A percentile compares a stretch with the other conserved stretches of the same genome.
Evolutionary conservation across 2,113 vertebrate species (phyloP).

Genomic region (Anser cygnoides): DNA sequence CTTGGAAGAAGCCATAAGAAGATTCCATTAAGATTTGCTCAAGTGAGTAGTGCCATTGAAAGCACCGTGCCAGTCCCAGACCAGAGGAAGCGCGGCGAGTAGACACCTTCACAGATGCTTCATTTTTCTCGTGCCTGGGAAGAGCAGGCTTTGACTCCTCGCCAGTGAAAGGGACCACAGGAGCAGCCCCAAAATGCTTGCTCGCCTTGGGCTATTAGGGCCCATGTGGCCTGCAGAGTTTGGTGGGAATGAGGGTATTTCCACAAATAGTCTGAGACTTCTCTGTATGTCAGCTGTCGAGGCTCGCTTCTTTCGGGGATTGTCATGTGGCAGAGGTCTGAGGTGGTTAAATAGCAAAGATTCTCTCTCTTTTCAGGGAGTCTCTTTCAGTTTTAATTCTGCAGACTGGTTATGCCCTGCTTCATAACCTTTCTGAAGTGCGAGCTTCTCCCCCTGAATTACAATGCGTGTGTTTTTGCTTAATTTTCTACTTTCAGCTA

Average conservation of each 20-base stretch:
- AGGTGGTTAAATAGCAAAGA: slow-evolving; percentile 27
- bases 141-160: not conserved
- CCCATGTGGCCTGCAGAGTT: accelerated
- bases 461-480: slow-evolving; percentile 51
- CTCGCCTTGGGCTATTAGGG: not conserved
- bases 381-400: slow-evolving; percentile 38
- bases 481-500: slow-evolving; percentile 28
- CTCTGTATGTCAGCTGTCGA: accelerated
- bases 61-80: not conserved
- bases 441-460: not conserved
- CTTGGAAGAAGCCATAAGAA: slow-evolving; percentile 62
- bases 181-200: not conserved
- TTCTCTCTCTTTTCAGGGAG: slow-evolving; percentile 21
- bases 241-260: not conserved
- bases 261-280: not conserved
- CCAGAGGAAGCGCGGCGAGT: not conserved
- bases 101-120: not conserved
- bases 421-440: not conserved
- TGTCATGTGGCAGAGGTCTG: not conserved
- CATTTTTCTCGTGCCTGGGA: not conserved
- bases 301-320: not conserved
- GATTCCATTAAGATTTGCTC: not conserved
- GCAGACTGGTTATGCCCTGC: not conserved
- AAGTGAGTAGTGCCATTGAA: not conserved
- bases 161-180: not conserved